These are phyloP conservation scores for Pogona vitticeps DNA, from an alignment of 2,113 vertebrate genomes.

Conservation along the genomic window DNA sequence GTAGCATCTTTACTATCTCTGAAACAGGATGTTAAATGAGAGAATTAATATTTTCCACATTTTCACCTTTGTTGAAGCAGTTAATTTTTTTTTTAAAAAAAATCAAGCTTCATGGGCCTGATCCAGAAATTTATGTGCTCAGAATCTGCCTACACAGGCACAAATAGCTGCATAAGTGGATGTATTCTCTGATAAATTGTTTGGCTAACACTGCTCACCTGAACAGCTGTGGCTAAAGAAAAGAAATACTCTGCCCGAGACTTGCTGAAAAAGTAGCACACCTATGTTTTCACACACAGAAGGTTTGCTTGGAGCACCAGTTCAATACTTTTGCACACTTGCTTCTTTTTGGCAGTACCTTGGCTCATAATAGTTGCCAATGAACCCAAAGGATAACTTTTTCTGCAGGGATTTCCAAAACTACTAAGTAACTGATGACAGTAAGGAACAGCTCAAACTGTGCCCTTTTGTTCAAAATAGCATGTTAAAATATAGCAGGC, in stretches of 20 bases:
- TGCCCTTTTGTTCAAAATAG: background rate
- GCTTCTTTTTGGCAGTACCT: background rate
- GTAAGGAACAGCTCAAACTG: background rate
- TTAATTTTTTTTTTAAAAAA: too few relatives aligned
- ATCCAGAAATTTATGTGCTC: background rate
- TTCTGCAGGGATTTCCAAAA: background rate
- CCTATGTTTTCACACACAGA: background rate
- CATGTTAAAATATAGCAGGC: background rate
- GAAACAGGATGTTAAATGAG: background rate
- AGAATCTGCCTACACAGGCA: background rate
- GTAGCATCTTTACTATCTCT: background rate
- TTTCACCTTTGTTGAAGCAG: background rate
- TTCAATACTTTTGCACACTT: background rate
- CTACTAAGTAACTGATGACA: background rate
- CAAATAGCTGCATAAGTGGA: background rate
- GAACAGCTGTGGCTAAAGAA: background rate
- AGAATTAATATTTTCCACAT: background rate
- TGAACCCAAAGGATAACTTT: background rate
- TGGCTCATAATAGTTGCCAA: background rate
- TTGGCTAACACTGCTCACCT: background rate
- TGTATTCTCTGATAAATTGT: background rate
- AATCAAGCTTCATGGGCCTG: background rate
- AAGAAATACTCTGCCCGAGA: background rate
- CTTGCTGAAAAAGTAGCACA: background rate
- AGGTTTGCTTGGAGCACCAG: background rate